Conservation (phyloP, 2,888 invertebrate genomes). For the Tricholauxania praeusta region DNA sequence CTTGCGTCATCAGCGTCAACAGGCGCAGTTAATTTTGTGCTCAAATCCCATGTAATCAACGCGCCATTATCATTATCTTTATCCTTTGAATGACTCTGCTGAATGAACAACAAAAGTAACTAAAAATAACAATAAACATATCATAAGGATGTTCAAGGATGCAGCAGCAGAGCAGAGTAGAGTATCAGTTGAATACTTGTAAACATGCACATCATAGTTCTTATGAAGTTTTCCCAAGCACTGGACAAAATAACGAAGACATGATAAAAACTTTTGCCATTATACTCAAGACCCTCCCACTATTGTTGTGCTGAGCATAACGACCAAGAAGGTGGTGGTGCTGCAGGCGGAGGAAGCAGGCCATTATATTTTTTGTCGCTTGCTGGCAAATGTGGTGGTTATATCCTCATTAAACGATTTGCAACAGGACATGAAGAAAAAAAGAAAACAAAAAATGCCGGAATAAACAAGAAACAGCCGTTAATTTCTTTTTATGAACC, state of each 20-base stretch:
- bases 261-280: slow-evolving; percentile 15
- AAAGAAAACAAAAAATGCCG: slow-evolving; percentile 20
- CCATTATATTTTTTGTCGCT: slow-evolving; percentile 44
- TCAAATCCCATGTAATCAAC: slow-evolving; percentile 58
- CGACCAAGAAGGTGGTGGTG: neutral
- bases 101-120: slow-evolving; percentile 38
- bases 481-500: slow-evolving; percentile 70
- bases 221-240: slow-evolving; percentile 39
- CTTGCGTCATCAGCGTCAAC: neutral
- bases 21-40: slow-evolving; percentile 49
- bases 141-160: slow-evolving; percentile 41
- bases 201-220: slow-evolving; percentile 36
- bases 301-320: slow-evolving; percentile 42
- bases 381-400: slow-evolving; percentile 52
- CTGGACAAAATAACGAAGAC: slow-evolving; percentile 19
- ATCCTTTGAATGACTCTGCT: slow-evolving; percentile 40
- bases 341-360: slow-evolving; percentile 37
- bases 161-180: slow-evolving; percentile 26
- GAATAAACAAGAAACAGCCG: slow-evolving; percentile 58
- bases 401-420: slow-evolving; percentile 69
- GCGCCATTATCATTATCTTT: slow-evolving; percentile 55
- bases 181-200: slow-evolving; percentile 41
- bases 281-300: slow-evolving; percentile 21
- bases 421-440: slow-evolving; percentile 46
- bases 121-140: slow-evolving; percentile 47